Base-by-base conservation (phyloP, 30 jellyfish, hydroid and myxozoan genomes). In the Nemopilema nomurai region DNA sequence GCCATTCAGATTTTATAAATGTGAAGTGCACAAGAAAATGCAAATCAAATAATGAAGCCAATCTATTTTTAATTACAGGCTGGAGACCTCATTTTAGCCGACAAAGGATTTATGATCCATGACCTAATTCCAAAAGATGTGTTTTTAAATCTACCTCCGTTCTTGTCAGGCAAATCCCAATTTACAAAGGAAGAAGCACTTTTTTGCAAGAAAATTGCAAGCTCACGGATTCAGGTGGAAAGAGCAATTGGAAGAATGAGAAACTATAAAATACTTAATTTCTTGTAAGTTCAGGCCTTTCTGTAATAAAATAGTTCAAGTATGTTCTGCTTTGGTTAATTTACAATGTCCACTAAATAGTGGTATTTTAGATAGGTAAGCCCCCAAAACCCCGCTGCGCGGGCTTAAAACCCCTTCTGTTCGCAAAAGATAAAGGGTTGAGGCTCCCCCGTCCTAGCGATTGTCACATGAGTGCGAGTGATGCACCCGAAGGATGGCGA, bases 221-320 rank as follows among this genome's bases (percentile, higher is more conserved):
- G 77, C 52, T 50, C 57, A 32, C 83, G 90, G 13, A 70, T 86
- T 26, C 90, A 85, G 33, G 94, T 76, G 74, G 92, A 84, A 52
- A 41, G 81, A 23, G 90, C 90, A 31, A 85, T 74, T 9, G 91
- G 32, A 33, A 28, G 89, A 65, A 24, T 62, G 29, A 49, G 70
- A 53, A 72, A 57, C 67, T 85, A 51, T 64, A 62, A 52, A 32
- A 75, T 74, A 57, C 77, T 85, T 63, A 16, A 63, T 79, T 18
- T 16, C 68, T 66, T n/a, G 67, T 23, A 53, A 66, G 49, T 49
- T 79, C 23, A 31, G 89, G 33, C 80, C 68, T 13, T 79, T 62
- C 29, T 62, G 41, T 18, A 65, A 79, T 19, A 79, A 53, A 79
- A 27, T 79, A 21, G 68, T 66, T 4, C 89, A 62, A 79, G 21